These are phyloP conservation scores for Sylvia atricapilla DNA, from an alignment of 2,113 vertebrate species.

Conservation along the genomic window DNA sequence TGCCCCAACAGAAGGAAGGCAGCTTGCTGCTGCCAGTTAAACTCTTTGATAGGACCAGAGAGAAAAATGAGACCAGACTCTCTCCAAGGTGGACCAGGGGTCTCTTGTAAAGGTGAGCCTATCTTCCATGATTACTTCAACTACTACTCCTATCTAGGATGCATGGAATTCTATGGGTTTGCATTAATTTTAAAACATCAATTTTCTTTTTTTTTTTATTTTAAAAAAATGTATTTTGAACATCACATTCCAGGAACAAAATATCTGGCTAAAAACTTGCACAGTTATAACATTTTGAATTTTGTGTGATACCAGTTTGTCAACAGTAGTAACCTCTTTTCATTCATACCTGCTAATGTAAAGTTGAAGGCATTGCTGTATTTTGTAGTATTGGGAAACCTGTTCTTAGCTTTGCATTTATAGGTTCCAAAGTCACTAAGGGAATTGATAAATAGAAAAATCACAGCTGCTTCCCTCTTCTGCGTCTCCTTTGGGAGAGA, in stretches of 20 bases:
- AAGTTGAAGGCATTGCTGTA: constrained; percentile 48
- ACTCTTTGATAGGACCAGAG: background rate
- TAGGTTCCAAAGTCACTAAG: constrained; percentile 25
- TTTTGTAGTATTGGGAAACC: background rate
- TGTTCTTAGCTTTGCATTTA: constrained; percentile 57
- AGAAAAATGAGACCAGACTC: background rate
- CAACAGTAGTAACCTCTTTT: background rate
- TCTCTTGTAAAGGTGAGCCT: background rate
- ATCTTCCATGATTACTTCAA: background rate
- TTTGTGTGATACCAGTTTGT: background rate
- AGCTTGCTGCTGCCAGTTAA: background rate
- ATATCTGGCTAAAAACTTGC: background rate
- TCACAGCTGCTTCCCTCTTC: constrained; percentile 31
- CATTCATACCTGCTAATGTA: constrained; percentile 35
- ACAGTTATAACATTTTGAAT: background rate
- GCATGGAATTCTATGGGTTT: background rate
- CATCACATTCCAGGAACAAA: background rate
- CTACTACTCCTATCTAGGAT: background rate
- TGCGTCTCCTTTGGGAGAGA: background rate
- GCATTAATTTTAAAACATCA: background rate
- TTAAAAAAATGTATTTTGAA: background rate
- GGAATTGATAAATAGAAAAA: constrained; percentile 24
- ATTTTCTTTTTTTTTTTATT: background rate
- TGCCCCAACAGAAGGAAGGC: background rate
- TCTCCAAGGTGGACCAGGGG: background rate